Conservation (phyloP, 2,113 vertebrate genomes). For the Anolis carolinensis region DNA sequence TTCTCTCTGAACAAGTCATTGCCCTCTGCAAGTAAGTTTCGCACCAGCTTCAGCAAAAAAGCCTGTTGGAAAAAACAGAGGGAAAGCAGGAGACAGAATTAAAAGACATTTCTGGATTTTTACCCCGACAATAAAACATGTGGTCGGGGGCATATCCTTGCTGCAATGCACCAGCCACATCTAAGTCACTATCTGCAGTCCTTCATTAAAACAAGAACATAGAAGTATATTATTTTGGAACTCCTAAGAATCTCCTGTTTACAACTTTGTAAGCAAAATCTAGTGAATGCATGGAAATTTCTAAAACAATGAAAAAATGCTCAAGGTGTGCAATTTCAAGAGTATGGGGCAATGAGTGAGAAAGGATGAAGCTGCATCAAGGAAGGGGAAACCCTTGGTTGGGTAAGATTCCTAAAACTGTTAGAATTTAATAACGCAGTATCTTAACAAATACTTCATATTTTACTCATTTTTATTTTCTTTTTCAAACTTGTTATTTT, state of each 20-base stretch:
- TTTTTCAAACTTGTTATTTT: too few species aligned
- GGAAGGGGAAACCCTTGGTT: too few species aligned
- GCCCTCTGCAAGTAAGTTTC: slow-evolving; percentile 90
- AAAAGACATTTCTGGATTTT: neutral
- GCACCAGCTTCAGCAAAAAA: slow-evolving; percentile 87
- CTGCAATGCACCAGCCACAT: neutral
- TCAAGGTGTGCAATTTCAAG: too few species aligned
- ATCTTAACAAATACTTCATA: too few species aligned
- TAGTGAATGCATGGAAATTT: neutral
- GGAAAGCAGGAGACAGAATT: slow-evolving; percentile 20
- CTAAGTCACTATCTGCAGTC: neutral
- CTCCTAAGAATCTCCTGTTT: neutral
- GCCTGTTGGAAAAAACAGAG: slow-evolving; percentile 70
- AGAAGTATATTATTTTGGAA: neutral
- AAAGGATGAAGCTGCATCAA: too few species aligned
- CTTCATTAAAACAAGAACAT: neutral
- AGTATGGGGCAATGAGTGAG: too few species aligned
- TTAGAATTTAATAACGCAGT: too few species aligned
- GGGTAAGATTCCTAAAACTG: too few species aligned
- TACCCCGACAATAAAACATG: neutral
- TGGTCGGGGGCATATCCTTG: neutral
- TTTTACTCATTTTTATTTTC: too few species aligned
- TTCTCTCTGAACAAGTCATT: slow-evolving; percentile 85
- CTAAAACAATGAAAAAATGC: too few species aligned
- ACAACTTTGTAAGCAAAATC: neutral